Evolutionary conservation across 1,140 invertebrate genomes (phyloP).

Genomic region (Goniozus legneri): DNA sequence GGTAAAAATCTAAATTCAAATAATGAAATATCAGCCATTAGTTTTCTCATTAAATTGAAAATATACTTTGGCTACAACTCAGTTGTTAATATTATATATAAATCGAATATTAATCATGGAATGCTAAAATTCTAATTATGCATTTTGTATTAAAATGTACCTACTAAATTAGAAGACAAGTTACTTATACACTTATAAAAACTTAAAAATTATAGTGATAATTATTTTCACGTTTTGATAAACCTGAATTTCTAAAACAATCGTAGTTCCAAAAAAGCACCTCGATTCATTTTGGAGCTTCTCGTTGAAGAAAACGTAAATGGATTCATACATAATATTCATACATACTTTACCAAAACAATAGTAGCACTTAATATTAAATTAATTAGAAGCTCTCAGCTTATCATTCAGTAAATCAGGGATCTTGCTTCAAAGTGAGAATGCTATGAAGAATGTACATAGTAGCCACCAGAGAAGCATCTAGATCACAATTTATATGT

Average conservation of each 20-base stretch:
- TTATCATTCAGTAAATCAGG: conserved; percentile 16
- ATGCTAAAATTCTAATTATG: no score
- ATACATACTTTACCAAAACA: conserved; percentile 20
- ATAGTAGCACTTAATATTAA: conserved; percentile 19
- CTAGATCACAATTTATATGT: conserved; percentile 31
- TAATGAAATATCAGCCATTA: no score
- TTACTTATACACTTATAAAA: no score
- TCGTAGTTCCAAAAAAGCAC: conserved; percentile 34
- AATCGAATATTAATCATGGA: no score
- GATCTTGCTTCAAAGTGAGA: conserved; percentile 28
- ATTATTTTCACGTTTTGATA: conserved; percentile 38
- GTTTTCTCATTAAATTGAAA: no score
- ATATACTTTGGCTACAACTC: no score
- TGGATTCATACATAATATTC: conserved; percentile 27
- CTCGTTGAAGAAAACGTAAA: conserved; percentile 43
- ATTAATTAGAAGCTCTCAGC: conserved; percentile 30
- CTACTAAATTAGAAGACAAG: no score
- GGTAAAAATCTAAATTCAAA: no score
- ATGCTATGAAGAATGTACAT: conserved; percentile 35
- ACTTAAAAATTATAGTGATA: conserved; percentile 44
- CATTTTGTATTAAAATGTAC: no score
- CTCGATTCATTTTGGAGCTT: conserved; percentile 35
- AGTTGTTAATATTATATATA: no score
- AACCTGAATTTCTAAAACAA: conserved; percentile 47
- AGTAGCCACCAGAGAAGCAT: conserved; percentile 38